Evolutionary conservation across 2,797 vertebrate genomes (phyloP).

Genomic region (Acanthurus tractus): DNA sequence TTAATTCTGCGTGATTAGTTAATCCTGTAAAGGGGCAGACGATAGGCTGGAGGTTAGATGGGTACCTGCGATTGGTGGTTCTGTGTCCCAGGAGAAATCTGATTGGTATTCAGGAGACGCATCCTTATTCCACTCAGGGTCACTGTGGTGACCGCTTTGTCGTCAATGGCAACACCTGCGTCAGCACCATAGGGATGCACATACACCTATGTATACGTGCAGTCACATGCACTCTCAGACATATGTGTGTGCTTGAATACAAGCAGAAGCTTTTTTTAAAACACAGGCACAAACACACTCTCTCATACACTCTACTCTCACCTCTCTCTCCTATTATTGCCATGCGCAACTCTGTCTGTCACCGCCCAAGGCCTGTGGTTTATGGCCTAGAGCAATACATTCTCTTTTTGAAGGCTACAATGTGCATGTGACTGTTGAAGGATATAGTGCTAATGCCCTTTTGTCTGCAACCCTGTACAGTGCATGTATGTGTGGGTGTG

Average conservation of each 20-base stretch:
- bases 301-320: background rate
- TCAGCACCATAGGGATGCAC: slow-evolving; percentile 63
- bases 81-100: slow-evolving; percentile 54
- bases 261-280: slow-evolving; percentile 4
- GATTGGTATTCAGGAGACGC: slow-evolving; percentile 77
- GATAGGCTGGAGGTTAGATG: slow-evolving; percentile 55
- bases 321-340: slow-evolving; percentile 1
- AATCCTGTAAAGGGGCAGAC: slow-evolving; percentile 41
- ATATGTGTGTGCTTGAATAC: slow-evolving; percentile 15
- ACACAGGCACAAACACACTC: slow-evolving; percentile 11
- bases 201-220: slow-evolving; percentile 1
- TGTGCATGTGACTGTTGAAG: slow-evolving; percentile 69
- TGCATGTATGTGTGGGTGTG: background rate
- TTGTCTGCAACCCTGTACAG: slow-evolving; percentile 28
- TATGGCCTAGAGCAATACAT: slow-evolving; percentile 73
- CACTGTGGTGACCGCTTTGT: slow-evolving; percentile 75
- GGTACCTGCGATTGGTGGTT: slow-evolving; percentile 60
- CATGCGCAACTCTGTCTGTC: slow-evolving; percentile 51
- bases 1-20: slow-evolving; percentile 57
- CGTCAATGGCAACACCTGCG: slow-evolving; percentile 78
- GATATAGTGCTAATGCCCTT: slow-evolving; percentile 57
- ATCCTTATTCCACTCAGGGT: slow-evolving; percentile 70
- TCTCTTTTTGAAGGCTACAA: slow-evolving; percentile 68
- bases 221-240: background rate
- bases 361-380: slow-evolving; percentile 72